Evolutionary conservation across 2,888 invertebrate species (phyloP).

Genomic region (Panopea generosa): DNA sequence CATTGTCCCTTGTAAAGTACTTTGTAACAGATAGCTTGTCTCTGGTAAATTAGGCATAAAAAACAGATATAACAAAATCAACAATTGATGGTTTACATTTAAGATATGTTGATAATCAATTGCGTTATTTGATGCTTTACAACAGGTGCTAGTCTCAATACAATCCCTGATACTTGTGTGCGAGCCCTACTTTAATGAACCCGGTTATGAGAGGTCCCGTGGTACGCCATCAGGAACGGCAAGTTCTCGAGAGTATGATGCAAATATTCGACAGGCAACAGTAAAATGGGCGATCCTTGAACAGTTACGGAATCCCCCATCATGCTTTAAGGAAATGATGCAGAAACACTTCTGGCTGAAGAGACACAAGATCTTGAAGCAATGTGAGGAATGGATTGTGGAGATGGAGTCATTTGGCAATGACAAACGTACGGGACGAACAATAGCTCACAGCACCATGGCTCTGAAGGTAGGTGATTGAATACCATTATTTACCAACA

Average conservation of each 20-base stretch:
- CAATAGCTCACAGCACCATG: conserved; percentile 90
- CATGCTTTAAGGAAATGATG: conserved; percentile 91
- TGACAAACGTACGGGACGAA: conserved; percentile 92
- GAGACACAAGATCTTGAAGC: conserved; percentile 94
- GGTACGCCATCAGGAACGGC: conserved; percentile 90
- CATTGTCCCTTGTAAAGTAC: no score
- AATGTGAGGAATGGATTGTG: conserved; percentile 95
- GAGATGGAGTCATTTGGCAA: conserved; percentile 92
- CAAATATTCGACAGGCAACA: conserved; percentile 97
- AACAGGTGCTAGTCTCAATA: conserved; percentile 85
- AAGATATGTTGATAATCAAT: no score
- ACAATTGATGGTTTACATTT: no score
- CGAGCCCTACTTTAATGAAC: conserved; percentile 86
- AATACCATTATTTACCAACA: background rate
- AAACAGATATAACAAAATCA: no score
- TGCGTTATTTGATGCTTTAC: no score
- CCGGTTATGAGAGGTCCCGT: conserved; percentile 85
- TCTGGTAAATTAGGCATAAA: no score
- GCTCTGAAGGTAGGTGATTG: conserved; percentile 87
- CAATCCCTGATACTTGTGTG: conserved; percentile 85
- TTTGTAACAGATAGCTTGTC: no score
- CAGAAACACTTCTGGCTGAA: conserved; percentile 98
- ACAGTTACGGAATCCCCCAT: conserved; percentile 94
- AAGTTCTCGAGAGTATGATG: conserved; percentile 97
- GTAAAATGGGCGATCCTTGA: conserved; percentile 99